phyloP scores from a whole-genome alignment of 2,113 vertebrate genomes.

The Lasiurus cinereus region DNA sequence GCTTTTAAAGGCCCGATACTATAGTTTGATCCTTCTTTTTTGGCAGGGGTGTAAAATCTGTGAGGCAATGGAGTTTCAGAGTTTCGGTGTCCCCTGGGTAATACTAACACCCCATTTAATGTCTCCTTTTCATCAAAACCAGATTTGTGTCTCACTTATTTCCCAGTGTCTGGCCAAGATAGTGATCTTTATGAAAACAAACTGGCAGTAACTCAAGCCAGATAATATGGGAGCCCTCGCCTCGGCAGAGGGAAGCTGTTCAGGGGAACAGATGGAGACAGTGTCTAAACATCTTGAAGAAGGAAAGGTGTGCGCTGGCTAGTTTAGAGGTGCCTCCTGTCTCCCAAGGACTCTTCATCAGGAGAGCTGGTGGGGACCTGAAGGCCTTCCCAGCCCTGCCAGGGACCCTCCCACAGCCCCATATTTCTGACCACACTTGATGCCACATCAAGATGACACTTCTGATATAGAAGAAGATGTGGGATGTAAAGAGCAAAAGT shows the following conservation, averaged over 20 bases:
- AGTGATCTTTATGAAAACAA: slow-evolving; percentile 76
- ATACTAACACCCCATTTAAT: slow-evolving; percentile 70
- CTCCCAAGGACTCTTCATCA: neutral
- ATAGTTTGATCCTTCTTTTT: neutral
- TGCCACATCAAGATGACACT: neutral
- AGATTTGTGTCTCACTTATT: slow-evolving; percentile 77
- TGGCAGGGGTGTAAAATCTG: neutral
- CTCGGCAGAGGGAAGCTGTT: slow-evolving; percentile 59
- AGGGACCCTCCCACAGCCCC: neutral
- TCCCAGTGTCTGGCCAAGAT: slow-evolving; percentile 77
- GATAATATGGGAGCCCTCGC: slow-evolving; percentile 49
- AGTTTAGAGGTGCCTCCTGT: slow-evolving; percentile 51
- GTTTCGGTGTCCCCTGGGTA: slow-evolving; percentile 67
- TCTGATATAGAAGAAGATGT: neutral
- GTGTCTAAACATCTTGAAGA: neutral
- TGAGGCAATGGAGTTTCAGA: slow-evolving; percentile 41
- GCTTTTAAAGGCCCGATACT: slow-evolving; percentile 30
- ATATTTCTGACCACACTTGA: neutral
- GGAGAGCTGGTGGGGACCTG: neutral
- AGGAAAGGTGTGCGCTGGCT: neutral
- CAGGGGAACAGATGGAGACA: slow-evolving; percentile 53
- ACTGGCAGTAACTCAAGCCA: slow-evolving; percentile 75
- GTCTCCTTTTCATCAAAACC: slow-evolving; percentile 77
- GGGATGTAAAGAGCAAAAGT: neutral
- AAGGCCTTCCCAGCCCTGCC: neutral